Percentiles rank a stretch among this genome's conserved stretches.
These are phyloP conservation scores for Gadus macrocephalus DNA, from an alignment of 2,113 vertebrate genomes.

Conservation along the genomic window DNA sequence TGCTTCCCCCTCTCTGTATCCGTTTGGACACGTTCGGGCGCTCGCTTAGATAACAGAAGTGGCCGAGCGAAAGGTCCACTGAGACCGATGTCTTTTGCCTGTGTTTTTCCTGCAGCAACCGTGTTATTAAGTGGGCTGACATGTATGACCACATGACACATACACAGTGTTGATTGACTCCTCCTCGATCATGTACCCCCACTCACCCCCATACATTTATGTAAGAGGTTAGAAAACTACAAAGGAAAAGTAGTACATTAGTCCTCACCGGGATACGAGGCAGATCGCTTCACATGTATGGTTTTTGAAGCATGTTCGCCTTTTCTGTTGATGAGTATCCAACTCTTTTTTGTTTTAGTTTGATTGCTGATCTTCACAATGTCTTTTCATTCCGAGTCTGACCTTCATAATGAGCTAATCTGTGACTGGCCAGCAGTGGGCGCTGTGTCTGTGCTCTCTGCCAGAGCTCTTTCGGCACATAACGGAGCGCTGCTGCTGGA, in stretches of 20 bases:
- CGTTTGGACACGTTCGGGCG: neutral
- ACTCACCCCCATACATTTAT: too few relatives aligned
- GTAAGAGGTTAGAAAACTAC: too few relatives aligned
- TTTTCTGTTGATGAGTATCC: neutral
- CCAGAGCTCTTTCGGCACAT: neutral
- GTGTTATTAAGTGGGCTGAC: neutral
- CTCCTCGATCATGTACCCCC: too few relatives aligned
- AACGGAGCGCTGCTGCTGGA: constrained; percentile 31
- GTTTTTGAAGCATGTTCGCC: too few relatives aligned
- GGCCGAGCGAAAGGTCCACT: too few relatives aligned
- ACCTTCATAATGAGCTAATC: constrained; percentile 60
- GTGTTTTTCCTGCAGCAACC: constrained; percentile 26
- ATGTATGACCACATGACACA: too few relatives aligned
- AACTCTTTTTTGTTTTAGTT: neutral
- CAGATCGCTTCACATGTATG: too few relatives aligned
- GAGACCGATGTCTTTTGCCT: too few relatives aligned
- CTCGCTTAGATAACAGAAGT: constrained; percentile 32
- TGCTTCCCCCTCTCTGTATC: too few relatives aligned
- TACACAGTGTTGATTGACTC: too few relatives aligned
- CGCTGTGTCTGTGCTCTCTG: constrained; percentile 57
- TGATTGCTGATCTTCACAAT: constrained; percentile 6
- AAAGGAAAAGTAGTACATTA: too few relatives aligned
- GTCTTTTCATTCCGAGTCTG: constrained; percentile 39
- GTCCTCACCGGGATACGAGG: too few relatives aligned
- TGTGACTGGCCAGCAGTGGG: constrained; percentile 64